Base-by-base conservation (phyloP, 2,797 vertebrate species). In the Sus cebifrons region DNA sequence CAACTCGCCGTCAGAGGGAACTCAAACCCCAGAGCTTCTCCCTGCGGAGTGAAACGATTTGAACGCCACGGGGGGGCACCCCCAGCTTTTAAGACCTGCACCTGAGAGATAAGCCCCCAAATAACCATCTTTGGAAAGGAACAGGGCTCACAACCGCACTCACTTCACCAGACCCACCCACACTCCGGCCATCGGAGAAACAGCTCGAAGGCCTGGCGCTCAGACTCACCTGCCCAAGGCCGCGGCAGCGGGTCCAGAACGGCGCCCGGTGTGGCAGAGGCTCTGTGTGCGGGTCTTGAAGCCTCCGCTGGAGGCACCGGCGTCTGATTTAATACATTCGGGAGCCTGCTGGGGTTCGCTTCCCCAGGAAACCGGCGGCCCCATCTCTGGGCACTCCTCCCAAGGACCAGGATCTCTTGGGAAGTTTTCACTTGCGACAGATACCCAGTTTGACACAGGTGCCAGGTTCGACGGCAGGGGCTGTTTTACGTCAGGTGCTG, bases 341-440 rank as follows among this genome's bases (percentile, higher is more conserved):
- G 40, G 65, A 12, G 64, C 54, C 44, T 0, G 40, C 18, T 0
- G 10, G 44, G 27, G 49, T 5, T 65, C 20, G 15, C 67, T 3
- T 2, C 3, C 0, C 0, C 2, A n/a, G 20, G 20, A 49, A 4
- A 7, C 8, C 0, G 7, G 27, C 6, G 0, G 18, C 29, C 0
- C 5, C 36, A 0, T 5, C 79, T 3, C 32, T 29, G 8, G 3
- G 17, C 78, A 11, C 14, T 60, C 21, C 4, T 25, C n/a, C 23
- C 40, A 9, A 2, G 70, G 40, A 5, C 64, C 15, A 1, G 64
- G 0, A 14, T 52, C 62, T 20, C 18, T 21, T 1, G 2, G 25
- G 23, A 14, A 14, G 23, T 15, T 52, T 52, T 62, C 17, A 71
- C 21, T 8, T 2, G 6, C 3, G 2, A 25, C 58, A 27, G 29